phyloP scores from a whole-genome alignment of 2,888 invertebrate species.

The Himalopsyche kuldschensis region DNA sequence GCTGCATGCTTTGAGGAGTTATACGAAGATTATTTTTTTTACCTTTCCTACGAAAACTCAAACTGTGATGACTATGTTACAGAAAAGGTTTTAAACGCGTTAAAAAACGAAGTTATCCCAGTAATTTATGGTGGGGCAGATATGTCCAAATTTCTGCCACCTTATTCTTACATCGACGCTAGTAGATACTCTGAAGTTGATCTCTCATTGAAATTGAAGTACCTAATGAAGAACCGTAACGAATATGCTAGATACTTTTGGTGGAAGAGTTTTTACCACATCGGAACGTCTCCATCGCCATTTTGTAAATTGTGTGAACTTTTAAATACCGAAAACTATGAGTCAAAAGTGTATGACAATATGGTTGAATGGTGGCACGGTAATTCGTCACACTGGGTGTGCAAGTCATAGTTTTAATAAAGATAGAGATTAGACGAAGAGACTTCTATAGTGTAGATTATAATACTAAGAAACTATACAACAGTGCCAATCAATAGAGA shows the following conservation, averaged over 20 bases:
- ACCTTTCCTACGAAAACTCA: constrained; percentile 69
- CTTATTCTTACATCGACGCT: constrained; percentile 66
- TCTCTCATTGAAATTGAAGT: constrained; percentile 61
- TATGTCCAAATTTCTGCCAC: constrained; percentile 54
- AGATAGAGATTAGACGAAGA: too few species aligned
- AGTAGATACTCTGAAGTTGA: constrained; percentile 60
- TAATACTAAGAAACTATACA: too few species aligned
- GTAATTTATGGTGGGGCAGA: constrained; percentile 50
- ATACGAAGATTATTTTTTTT: constrained; percentile 66
- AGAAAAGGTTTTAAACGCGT: constrained; percentile 61
- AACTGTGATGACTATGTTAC: constrained; percentile 71
- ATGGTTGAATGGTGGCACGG: constrained; percentile 31
- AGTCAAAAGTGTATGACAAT: constrained; percentile 10
- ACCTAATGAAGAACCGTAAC: constrained; percentile 54
- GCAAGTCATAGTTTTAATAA: not conserved
- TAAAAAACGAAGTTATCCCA: constrained; percentile 52
- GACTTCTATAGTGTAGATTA: too few species aligned
- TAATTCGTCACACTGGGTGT: not conserved
- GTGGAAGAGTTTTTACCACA: constrained; percentile 62
- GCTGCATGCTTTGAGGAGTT: constrained; percentile 48
- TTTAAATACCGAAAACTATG: constrained; percentile 45
- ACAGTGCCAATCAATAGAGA: too few species aligned
- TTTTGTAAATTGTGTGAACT: constrained; percentile 62
- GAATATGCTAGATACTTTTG: constrained; percentile 67
- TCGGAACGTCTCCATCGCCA: constrained; percentile 49